Conservation (phyloP, 2,888 invertebrate genomes). For the Linyphia triangularis region DNA sequence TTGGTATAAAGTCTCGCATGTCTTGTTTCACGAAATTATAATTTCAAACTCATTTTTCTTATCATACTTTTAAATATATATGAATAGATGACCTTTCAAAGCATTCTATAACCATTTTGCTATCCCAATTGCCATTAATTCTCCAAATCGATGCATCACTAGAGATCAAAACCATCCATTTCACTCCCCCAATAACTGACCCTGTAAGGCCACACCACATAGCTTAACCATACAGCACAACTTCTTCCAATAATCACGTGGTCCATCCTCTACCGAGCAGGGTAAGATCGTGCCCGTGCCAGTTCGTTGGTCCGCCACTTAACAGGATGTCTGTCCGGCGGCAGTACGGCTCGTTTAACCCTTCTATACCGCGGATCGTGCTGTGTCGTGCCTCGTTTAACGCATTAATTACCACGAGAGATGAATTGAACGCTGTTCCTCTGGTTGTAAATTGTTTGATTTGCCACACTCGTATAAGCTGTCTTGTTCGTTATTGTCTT, state of each 20-base stretch:
- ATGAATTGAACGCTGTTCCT: not conserved
- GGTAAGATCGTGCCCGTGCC: not conserved
- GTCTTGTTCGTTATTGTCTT: not conserved
- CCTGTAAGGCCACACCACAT: no score
- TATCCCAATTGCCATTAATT: no score
- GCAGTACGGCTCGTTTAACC: slow-evolving; percentile 71
- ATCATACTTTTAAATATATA: no score
- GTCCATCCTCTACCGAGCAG: not conserved
- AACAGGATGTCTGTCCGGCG: slow-evolving; percentile 61
- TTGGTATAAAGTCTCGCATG: no score
- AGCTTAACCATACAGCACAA: no score
- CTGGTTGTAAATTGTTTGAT: slow-evolving; percentile 23
- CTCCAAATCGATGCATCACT: no score
- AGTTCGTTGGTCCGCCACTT: slow-evolving; percentile 10
- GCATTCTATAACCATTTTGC: no score
- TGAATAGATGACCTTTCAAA: no score
- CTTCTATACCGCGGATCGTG: slow-evolving; percentile 48
- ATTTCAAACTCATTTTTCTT: no score
- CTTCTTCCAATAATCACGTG: not conserved
- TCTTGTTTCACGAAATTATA: no score
- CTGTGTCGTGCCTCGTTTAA: slow-evolving; percentile 56
- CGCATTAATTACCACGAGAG: slow-evolving; percentile 39
- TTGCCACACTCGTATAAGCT: not conserved
- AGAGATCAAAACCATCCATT: no score
- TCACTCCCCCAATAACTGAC: no score